Evolutionary conservation across 35 echinoderm and acorn worm genomes (phyloP), one percentile per base, ranked within the genome.

Genomic region (Heliocidaris erythrogramma): DNA sequence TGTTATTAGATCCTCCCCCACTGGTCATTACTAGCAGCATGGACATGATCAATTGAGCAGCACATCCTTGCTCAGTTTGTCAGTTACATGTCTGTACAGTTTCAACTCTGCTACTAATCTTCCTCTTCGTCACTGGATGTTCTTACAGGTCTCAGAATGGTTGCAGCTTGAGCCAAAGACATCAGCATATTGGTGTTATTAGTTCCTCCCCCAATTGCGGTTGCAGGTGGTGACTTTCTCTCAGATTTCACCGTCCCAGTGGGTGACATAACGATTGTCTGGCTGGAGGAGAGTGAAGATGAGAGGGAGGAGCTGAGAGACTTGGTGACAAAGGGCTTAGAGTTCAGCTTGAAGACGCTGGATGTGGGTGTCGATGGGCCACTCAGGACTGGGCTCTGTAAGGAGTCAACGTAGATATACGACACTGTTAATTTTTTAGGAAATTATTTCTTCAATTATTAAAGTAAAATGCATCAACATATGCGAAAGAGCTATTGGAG

Each of bases 161-260:
- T 99, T 18, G 98, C 98, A 24, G 98, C 98, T 52, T 99, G 98
- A 8, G 96, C 98, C 49, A 99, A 93, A 1, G 97, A 99, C 98
- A 99, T 99, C 87, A 99, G 53, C 97, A 97, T 99, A 49, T 96
- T 99, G 88, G 90, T 90, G 47, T 59, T 95, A 21, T 16, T 53
- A 4, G 50, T 13, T 47, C 53, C 86, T 31, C 60, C 49, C 30
- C 30, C 24, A 12, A 18, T 48, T 16, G 47, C 49, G 13, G 94
- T 91, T 14, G 49, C 30, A 59, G 94, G 49, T 2, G 94, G 49
- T 24, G 87, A 48, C 31, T 92, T 92, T 29, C 24, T 59, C 18
- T 90, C 94, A 32, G 53, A n/a, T 11, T 91, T 95, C 32, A 92
- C 53, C 2, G 49, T 65, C 17, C 60, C 88, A 13, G 87, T 17